Base-by-base conservation (phyloP, 2,888 invertebrate species). In the Meliscaeva auricollis region DNA sequence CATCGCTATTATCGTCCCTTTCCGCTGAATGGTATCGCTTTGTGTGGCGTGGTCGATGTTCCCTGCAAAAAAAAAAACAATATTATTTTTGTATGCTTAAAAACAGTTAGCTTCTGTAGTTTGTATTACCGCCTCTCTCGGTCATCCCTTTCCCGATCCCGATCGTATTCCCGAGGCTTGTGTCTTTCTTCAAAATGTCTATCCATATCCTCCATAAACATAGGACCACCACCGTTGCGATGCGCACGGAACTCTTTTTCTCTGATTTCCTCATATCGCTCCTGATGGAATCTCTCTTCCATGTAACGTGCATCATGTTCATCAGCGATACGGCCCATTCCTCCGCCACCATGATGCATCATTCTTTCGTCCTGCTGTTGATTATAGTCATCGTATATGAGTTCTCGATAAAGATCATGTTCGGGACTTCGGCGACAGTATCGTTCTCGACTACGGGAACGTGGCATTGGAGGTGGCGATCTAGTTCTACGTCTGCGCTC, bases 351-450 rank as follows among this genome's bases (percentile, higher is more conserved):
- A 58, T 76, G 76, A 20, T 85, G 85, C 56, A 69, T 69, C 22
- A 68, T 41, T 20, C 85, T 84, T 68, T 87, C 87, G 15, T 92
- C 91, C 8, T 90, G 91, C 48, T 90, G 90, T 54, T 90, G 90
- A 83, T 92, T 90, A 83, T 92, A 91, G 73, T 92, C 92, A 72
- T 92, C 91, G 76, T 91, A 89, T 13, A 91, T 92, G 41, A 92
- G 81, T 41, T 91, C 91, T 8, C 91, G 90, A 83, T 92, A 92
- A 17, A 91, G 87, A 87, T 92, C 92, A 35, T 91, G 90, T 68
- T 91, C 90, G 1, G 84, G 88, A 35, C 89, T 91, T 3, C 88
- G 88, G 7, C 85, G 80, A 30, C 88, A 9, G 64, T 90, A 89
- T 6, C 91, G 90, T 22, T 92, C 92, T 11, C 92, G 89, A 75